Evolutionary conservation across 2,888 invertebrate species (phyloP), one percentile per base, ranked within the genome.

Genomic region (Lamellibrachia columna): DNA sequence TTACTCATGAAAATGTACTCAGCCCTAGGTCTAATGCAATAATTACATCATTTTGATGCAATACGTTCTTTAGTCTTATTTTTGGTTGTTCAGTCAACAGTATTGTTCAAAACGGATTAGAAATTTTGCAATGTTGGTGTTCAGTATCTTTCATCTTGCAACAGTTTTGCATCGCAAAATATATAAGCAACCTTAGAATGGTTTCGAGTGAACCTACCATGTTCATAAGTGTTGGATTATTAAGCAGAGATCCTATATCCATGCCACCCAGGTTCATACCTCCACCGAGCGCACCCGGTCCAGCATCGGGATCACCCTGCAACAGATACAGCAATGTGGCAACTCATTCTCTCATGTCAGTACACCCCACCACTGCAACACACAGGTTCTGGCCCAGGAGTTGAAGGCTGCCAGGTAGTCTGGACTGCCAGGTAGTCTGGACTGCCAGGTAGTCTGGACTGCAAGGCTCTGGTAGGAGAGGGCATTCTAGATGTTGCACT

Each of bases 181-280:
- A 75, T 15, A 75, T 15, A 22, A 22, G 3, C n/a, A 15, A 75
- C 22, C n/a, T 55, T 55, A 9, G 9, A 22, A 55, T 55, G 55
- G 55, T 9, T 9, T 75, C 22, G 6, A 90, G 90, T 8, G 7
- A 9, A 93, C 93, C 92, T 58, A 94, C 97, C 98, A 98, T 98
- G 95, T 98, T 98, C 96, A 98, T 97, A 93, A 99, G 97, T 28
- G 98, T 97, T 6, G 98, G 98, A 96, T 98, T 98, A 95, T 97
- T 98, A 93, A 98, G 97, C 93, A 98, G 96, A 6, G 97, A 97
- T 7, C 94, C 93, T 92, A 96, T 94, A 94, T 96, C 96, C 93
- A 96, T 94, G 90, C 94, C 96, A n/a, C 96, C 96, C 91, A 95
- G 93, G 92, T 94, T 95, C 92, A 96, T 95, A 6, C 93, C 93